Evolutionary conservation across 1,140 invertebrate species (phyloP), one percentile per base, ranked within the genome.

Genomic region (Pemphigus obesinymphae): DNA sequence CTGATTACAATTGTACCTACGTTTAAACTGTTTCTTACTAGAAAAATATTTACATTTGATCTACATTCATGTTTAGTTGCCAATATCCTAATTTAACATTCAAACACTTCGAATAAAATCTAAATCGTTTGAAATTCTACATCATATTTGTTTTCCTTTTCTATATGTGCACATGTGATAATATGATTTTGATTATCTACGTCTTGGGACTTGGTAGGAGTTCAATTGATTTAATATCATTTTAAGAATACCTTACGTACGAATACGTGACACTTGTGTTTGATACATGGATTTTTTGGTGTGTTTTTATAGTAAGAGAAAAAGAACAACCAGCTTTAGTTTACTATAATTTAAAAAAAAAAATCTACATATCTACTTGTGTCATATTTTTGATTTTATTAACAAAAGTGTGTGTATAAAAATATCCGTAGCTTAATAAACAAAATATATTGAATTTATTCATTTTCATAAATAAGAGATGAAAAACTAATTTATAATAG

Each of bases 41-140:
- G 23, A n/a, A n/a, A n/a, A n/a, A n/a, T 73, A 23, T 73, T 73
- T 73, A 73, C 23, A 26, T 73, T 72, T 48, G 68, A 72, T 72
- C 23, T 48, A 29, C 10, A 37, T 34, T 10, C 29, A 20, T 48
- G 15, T 48, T 48, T 6, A 3, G 29, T 48, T 20, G 29, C 43
- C 26, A 45, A 13, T 8, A 63, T 17, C 20, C 17, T 1, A 34
- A 34, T 15, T 34, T 63, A n/a, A n/a, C n/a, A n/a, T 17, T 26
- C 40, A 73, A 48, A 48, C 26, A 72, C 68, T 72, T 45, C 40
- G 70, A 48, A 48, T 31, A 20, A 45, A 45, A 43, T 29, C 45
- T 75, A 8, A 20, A 8, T 50, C 20, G 15, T 34, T 75, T 75
- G n/a, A 31, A 50, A 53, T 53, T 75, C 72, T 15, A 50, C 45